Conservation (phyloP, 2,797 vertebrate genomes). For the Cossypha heuglini region DNA sequence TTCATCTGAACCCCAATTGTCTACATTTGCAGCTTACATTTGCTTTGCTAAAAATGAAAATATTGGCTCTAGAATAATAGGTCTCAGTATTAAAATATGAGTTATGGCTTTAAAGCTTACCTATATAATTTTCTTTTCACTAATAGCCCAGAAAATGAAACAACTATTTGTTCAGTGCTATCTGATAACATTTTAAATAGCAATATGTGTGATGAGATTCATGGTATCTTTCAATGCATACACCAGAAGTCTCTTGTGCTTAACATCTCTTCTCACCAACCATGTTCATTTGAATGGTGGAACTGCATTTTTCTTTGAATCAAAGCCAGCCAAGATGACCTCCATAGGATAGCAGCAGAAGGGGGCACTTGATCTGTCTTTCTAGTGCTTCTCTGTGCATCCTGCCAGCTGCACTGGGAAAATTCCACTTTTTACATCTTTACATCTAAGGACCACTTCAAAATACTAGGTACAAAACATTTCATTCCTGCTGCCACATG, state of each 20-base stretch:
- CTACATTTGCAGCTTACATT: not conserved
- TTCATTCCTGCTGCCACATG: not conserved
- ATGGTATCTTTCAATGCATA: not conserved
- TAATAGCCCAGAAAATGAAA: not conserved
- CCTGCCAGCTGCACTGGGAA: not conserved
- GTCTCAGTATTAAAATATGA: not conserved
- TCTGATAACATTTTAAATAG: not conserved
- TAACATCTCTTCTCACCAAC: not conserved
- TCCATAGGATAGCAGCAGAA: not conserved
- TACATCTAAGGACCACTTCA: not conserved
- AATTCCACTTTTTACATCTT: not conserved
- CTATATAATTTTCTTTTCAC: not conserved
- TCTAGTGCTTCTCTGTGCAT: not conserved
- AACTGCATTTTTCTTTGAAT: not conserved
- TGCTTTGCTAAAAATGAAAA: not conserved
- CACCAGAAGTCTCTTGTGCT: not conserved
- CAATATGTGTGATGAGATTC: not conserved
- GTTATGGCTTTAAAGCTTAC: not conserved
- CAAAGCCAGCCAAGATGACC: not conserved
- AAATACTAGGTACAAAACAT: not conserved
- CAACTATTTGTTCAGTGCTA: not conserved
- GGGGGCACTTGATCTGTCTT: not conserved
- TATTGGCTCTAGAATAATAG: not conserved
- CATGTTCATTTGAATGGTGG: not conserved
- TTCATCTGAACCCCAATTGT: not conserved